Evolutionary conservation across 2,888 invertebrate genomes (phyloP).

Genomic region (Cyaniris semiargus): DNA sequence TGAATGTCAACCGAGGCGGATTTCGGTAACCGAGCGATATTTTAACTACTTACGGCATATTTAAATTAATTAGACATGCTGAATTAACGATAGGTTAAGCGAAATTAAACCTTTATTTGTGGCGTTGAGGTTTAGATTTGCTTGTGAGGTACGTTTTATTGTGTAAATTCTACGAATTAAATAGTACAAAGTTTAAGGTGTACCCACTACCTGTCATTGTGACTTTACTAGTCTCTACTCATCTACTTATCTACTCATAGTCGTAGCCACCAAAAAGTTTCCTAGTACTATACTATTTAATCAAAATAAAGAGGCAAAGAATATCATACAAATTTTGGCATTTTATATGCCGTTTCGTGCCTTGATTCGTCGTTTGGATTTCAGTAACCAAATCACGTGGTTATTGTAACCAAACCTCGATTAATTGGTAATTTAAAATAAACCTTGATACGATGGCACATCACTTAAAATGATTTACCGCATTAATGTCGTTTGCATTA

Average conservation of each 20-base stretch:
- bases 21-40: constrained; percentile 34
- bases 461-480: background rate
- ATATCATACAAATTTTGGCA: no score
- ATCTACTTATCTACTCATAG: no score
- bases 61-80: constrained; percentile 3
- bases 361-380: no score
- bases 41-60: constrained; percentile 10
- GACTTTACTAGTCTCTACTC: no score
- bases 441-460: background rate
- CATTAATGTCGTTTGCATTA: constrained; percentile 16
- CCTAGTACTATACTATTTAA: no score
- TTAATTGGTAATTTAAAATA: background rate
- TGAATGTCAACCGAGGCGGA: constrained; percentile 43
- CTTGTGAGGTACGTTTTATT: background rate
- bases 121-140: background rate
- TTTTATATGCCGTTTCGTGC: no score
- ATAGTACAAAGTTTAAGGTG: background rate
- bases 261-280: no score
- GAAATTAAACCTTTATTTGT: background rate
- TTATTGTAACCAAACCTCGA: background rate
- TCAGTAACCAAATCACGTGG: background rate
- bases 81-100: background rate
- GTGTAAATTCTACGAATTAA: background rate
- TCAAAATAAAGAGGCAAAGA: no score
- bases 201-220: background rate